A percentile compares a stretch with the other conserved stretches of the same genome.
These are phyloP conservation scores for Urocynchramus pylzowi DNA, from an alignment of 2,113 vertebrate species.

Conservation along the genomic window DNA sequence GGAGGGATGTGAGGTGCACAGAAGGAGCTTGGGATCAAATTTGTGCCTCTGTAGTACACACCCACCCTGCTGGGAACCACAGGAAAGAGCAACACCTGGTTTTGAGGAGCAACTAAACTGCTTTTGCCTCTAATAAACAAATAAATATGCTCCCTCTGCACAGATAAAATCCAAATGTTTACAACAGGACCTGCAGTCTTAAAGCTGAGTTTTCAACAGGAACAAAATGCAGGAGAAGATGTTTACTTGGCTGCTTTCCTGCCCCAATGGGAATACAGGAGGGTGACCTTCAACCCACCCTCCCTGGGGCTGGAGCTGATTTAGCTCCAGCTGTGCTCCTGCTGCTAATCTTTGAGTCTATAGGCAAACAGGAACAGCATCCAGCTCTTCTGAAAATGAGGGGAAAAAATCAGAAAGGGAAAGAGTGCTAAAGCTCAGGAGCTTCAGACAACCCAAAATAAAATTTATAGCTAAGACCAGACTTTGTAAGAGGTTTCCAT, in stretches of 20 bases:
- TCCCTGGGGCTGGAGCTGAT: not conserved
- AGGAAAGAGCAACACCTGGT: not conserved
- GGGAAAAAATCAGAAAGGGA: not conserved
- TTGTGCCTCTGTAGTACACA: not conserved
- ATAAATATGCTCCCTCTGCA: not conserved
- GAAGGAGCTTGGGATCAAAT: not conserved
- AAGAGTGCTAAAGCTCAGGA: not conserved
- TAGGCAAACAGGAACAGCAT: not conserved
- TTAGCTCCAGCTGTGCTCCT: not conserved
- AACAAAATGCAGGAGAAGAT: not conserved
- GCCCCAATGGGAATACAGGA: fast-evolving
- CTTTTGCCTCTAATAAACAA: not conserved
- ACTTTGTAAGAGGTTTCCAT: not conserved
- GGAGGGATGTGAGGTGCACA: not conserved
- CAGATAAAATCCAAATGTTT: not conserved
- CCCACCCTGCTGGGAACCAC: not conserved
- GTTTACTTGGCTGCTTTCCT: not conserved
- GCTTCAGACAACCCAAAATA: not conserved
- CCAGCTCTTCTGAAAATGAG: not conserved
- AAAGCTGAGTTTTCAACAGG: not conserved
- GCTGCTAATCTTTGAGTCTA: not conserved
- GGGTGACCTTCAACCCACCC: not conserved
- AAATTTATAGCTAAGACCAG: not conserved
- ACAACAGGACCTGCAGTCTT: too few relatives aligned
- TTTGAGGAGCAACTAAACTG: not conserved